Evolutionary conservation across 2,797 vertebrate genomes (phyloP).

Genomic region (Nasua narica): DNA sequence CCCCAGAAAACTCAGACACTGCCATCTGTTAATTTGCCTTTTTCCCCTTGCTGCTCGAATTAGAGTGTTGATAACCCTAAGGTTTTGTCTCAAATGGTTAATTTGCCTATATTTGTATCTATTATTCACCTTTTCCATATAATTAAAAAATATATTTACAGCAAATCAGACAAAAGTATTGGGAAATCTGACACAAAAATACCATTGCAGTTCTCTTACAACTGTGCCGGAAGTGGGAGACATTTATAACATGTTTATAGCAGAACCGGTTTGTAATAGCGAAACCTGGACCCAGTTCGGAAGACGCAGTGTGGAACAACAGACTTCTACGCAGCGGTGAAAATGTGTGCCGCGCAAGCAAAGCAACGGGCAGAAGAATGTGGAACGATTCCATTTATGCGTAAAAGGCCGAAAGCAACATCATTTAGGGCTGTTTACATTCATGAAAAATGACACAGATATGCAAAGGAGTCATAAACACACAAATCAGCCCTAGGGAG

Average conservation of each 20-base stretch:
- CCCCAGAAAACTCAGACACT: neutral
- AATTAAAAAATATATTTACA: neutral
- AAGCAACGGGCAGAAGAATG: neutral
- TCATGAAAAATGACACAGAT: neutral
- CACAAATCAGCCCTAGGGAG: neutral
- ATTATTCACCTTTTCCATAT: neutral
- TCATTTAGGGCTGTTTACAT: neutral
- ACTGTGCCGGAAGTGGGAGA: neutral
- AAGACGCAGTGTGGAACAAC: neutral
- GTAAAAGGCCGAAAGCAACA: neutral
- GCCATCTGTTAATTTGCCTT: neutral
- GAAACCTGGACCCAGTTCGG: neutral
- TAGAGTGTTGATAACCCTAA: neutral
- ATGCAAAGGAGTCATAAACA: neutral
- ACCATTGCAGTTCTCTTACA: neutral
- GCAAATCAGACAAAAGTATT: neutral
- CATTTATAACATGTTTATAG: neutral
- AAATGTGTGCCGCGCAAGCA: neutral
- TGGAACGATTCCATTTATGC: neutral
- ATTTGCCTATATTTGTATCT: neutral
- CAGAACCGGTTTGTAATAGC: neutral
- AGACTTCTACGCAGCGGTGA: neutral
- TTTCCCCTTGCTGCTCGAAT: neutral
- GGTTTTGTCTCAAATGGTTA: neutral
- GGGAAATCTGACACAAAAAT: neutral